phyloP scores from a whole-genome alignment of 2,888 invertebrate species.

The Monopis laevigella region DNA sequence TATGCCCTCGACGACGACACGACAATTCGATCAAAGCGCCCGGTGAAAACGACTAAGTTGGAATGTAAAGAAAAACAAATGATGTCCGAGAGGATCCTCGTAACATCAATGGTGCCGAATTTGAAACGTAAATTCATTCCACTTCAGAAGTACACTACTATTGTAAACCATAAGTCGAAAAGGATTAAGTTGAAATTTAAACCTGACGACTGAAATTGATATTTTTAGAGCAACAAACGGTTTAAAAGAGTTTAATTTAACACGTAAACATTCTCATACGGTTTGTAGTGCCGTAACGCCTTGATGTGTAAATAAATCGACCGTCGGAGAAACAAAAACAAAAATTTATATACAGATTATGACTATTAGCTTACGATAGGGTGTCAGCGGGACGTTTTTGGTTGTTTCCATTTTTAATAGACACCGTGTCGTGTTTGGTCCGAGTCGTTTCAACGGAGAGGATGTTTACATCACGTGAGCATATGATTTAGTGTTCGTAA shows the following conservation, averaged over 20 bases:
- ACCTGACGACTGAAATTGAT: constrained; percentile 16
- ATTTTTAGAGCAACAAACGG: constrained; percentile 28
- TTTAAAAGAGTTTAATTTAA: constrained; percentile 41
- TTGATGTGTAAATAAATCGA: constrained; percentile 41
- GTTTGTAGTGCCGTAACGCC: constrained; percentile 30
- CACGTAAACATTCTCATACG: constrained; percentile 59
- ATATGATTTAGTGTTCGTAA: constrained; percentile 63
- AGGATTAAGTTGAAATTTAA: constrained; percentile 10
- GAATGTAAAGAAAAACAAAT: constrained; percentile 19
- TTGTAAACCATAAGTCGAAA: constrained; percentile 13
- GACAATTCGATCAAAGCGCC: not conserved
- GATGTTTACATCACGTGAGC: constrained; percentile 60
- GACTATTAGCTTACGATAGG: constrained; percentile 55
- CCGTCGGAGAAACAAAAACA: constrained; percentile 35
- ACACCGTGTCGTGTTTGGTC: constrained; percentile 21
- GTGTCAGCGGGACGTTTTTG: constrained; percentile 56
- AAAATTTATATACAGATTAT: constrained; percentile 45
- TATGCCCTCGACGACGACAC: constrained; percentile 4
- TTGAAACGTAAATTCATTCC: constrained; percentile 2
- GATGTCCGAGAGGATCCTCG: constrained; percentile 7
- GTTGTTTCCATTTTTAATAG: constrained; percentile 41
- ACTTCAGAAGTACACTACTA: constrained; percentile 2
- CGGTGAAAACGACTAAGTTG: constrained; percentile 13
- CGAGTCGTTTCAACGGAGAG: constrained; percentile 30
- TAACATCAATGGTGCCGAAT: constrained; percentile 19